phyloP scores from a whole-genome alignment of 1,140 invertebrate species.

The Leptinotarsa defecta region DNA sequence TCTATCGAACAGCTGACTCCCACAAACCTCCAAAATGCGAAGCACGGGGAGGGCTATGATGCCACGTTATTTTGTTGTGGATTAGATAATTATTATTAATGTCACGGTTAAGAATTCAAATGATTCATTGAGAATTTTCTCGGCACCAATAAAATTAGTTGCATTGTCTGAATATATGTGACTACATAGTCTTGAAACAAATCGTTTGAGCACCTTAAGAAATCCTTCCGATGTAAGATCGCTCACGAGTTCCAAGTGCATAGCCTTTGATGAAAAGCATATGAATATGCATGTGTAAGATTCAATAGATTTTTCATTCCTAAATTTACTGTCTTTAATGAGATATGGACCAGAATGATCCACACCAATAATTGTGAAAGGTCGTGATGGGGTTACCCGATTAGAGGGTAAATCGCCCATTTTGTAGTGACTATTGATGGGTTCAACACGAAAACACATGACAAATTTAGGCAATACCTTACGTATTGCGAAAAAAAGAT shows the following conservation, averaged over 20 bases:
- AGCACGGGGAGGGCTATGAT: background rate
- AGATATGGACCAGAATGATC: too few relatives aligned
- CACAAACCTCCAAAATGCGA: slow-evolving; percentile 9
- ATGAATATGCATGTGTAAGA: too few relatives aligned
- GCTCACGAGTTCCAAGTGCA: too few relatives aligned
- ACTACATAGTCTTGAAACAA: background rate
- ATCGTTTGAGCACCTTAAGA: background rate
- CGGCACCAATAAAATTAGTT: background rate
- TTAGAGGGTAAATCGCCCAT: too few relatives aligned
- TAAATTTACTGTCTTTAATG: too few relatives aligned
- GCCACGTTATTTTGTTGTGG: background rate
- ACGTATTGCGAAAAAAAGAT: background rate
- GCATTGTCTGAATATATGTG: background rate
- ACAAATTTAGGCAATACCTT: slow-evolving; percentile 21
- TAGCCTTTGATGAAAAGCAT: too few relatives aligned
- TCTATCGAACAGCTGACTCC: background rate
- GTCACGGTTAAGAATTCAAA: background rate
- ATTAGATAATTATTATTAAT: background rate
- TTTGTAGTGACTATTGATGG: too few relatives aligned
- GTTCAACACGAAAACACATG: background rate
- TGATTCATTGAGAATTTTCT: background rate
- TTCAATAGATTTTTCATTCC: too few relatives aligned
- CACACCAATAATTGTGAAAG: too few relatives aligned
- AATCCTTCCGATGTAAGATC: too few relatives aligned
- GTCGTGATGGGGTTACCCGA: too few relatives aligned